These are phyloP conservation scores for Drosophila ananassae DNA, from an alignment of 1,140 invertebrate species.

Conservation along the genomic window DNA sequence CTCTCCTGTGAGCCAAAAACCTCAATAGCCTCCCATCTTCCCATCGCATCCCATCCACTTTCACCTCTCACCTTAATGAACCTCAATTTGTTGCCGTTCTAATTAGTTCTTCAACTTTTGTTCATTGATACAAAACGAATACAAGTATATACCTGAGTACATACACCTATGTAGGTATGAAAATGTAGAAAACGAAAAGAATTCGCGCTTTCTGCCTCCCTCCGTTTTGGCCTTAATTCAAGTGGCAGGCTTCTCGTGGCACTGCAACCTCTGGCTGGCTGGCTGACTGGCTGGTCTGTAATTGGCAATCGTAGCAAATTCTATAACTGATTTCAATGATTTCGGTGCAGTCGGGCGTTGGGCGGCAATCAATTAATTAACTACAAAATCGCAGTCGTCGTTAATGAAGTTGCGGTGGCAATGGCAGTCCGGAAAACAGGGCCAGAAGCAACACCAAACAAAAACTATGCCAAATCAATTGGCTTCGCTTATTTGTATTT, in stretches of 20 bases:
- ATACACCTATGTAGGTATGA: neutral
- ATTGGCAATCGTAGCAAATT: constrained; percentile 75
- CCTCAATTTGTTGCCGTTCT: constrained; percentile 56
- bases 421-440: constrained; percentile 28
- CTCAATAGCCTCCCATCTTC: neutral
- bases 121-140: constrained; percentile 29
- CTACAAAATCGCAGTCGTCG: constrained; percentile 65
- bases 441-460: constrained; percentile 35
- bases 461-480: constrained; percentile 34
- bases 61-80: constrained; percentile 15
- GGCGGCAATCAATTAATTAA: constrained; percentile 77
- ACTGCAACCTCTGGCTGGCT: constrained; percentile 20
- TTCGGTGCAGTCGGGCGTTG: constrained; percentile 67
- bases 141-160: neutral
- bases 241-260: constrained; percentile 35
- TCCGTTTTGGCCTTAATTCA: constrained; percentile 13
- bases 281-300: constrained; percentile 22
- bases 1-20: neutral
- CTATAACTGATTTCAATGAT: constrained; percentile 51
- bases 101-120: constrained; percentile 68
- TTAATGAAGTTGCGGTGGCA: constrained; percentile 72
- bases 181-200: neutral
- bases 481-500: constrained; percentile 38
- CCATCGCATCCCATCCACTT: no score
- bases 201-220: constrained; percentile 3